A percentile compares a stretch with the other conserved stretches of the same genome.
phyloP scores from a whole-genome alignment of 2,113 vertebrate species.

The Tragulus kanchil region DNA sequence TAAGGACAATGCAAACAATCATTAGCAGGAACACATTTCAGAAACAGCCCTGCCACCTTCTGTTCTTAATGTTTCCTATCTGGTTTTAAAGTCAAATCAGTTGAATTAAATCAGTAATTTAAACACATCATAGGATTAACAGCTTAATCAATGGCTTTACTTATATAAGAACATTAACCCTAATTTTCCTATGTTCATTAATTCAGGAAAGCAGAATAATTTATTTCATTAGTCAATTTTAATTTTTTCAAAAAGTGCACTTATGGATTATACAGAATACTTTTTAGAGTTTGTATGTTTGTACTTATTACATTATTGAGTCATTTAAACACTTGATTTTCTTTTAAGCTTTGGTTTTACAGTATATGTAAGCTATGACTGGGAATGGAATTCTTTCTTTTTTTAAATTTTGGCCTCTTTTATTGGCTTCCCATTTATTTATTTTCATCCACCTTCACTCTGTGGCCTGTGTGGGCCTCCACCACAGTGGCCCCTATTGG shows the following conservation, averaged over 20 bases:
- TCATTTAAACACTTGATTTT: background rate
- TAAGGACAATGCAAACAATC: background rate
- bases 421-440: too few relatives aligned
- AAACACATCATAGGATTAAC: background rate
- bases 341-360: background rate
- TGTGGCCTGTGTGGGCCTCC: too few relatives aligned
- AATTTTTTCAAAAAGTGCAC: background rate
- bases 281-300: background rate
- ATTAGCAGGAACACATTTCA: background rate
- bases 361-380: background rate
- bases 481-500: too few relatives aligned
- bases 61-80: slow-evolving; percentile 20
- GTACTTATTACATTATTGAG: background rate
- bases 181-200: slow-evolving; percentile 12
- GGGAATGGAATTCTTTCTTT: background rate
- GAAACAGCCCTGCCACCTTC: slow-evolving; percentile 48
- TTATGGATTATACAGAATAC: background rate
- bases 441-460: too few relatives aligned
- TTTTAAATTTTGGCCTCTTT: too few relatives aligned
- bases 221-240: background rate
- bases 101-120: slow-evolving; percentile 32
- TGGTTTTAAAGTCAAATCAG: slow-evolving; percentile 9
- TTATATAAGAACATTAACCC: background rate
- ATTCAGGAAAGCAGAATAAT: background rate
- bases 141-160: slow-evolving; percentile 30